Base-by-base conservation (phyloP, 2,888 invertebrate species). In the Phalangium opilio region DNA sequence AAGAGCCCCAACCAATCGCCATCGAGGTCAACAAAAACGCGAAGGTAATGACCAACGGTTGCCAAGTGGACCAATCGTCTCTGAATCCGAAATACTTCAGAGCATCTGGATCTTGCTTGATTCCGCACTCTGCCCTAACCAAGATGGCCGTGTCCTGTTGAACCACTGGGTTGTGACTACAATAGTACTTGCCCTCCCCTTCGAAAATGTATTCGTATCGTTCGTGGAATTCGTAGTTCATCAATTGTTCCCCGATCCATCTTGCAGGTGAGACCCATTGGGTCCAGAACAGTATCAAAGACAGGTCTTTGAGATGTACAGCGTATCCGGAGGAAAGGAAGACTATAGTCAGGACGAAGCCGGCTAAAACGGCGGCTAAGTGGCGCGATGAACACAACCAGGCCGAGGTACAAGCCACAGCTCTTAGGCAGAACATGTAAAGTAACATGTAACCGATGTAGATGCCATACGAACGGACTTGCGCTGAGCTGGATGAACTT, bases 91-190 rank as follows among this genome's bases (percentile, higher is more conserved):
- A 48, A 15, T 42, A 50, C 11, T 39, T 45, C 2, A 52, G 20
- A 7, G 48, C 50, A 21, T 52, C 48, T 11, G n/a, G 34, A 41
- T 50, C 52, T 4, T 43, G 44, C 5, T 19, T 36, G 15, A 52
- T 27, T 12, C 59, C 60, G 49, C 61, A 61, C 36, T 58, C 57
- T 2, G 59, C 58, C 44, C 59, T 55, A 33, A 61, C 59, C 27
- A 62, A 51, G 60, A 89, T 87, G 14, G 50, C 53, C 54, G 84
- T 85, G 61, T 85, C 85, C 66, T 83, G 83, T 60, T 81, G 79
- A 59, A 84, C 82, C 52, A 84, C 78, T 75, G 89, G 75, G 54
- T 65, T 67, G 8, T 61, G 58, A 21, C 59, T 59, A 48, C 66
- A 66, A 4, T 55, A 48, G 50, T 63, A 61, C 14, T 52, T 46